These are phyloP conservation scores for Gnathonemus longibarbis DNA, from an alignment of 2,113 vertebrate species.

Conservation along the genomic window DNA sequence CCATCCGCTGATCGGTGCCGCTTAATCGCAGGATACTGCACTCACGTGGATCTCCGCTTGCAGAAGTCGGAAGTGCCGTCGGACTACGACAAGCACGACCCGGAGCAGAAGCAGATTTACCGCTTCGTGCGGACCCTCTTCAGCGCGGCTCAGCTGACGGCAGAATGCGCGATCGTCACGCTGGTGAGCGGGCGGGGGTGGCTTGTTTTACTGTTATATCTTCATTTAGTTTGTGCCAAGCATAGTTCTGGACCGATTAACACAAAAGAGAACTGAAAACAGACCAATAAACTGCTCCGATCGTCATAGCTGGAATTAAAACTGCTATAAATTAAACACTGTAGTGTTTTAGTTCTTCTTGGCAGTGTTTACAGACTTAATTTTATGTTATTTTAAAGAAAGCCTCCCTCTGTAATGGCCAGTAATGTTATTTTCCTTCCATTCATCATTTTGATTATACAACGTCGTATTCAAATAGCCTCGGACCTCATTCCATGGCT, in stretches of 20 bases:
- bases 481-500: background rate
- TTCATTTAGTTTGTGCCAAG: background rate
- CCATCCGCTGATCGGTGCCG: background rate
- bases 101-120: conserved; percentile 98
- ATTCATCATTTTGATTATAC: background rate
- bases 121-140: conserved; percentile 95
- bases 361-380: background rate
- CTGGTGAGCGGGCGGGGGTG: conserved; percentile 70
- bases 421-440: background rate
- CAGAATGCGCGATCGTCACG: conserved; percentile 97
- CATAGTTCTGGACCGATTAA: background rate
- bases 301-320: background rate
- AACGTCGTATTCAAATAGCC: background rate
- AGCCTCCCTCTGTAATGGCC: background rate
- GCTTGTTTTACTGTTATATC: background rate
- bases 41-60: conserved; percentile 8
- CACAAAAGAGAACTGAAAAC: background rate
- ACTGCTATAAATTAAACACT: background rate
- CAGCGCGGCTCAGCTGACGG: conserved; percentile 95
- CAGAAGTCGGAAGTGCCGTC: conserved; percentile 92
- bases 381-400: background rate
- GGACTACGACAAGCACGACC: conserved; percentile 94
- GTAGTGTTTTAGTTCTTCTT: background rate
- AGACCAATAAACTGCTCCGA: background rate
- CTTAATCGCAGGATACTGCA: background rate